Base-by-base conservation (phyloP, 2,113 vertebrate species). In the Semnopithecus entellus region DNA sequence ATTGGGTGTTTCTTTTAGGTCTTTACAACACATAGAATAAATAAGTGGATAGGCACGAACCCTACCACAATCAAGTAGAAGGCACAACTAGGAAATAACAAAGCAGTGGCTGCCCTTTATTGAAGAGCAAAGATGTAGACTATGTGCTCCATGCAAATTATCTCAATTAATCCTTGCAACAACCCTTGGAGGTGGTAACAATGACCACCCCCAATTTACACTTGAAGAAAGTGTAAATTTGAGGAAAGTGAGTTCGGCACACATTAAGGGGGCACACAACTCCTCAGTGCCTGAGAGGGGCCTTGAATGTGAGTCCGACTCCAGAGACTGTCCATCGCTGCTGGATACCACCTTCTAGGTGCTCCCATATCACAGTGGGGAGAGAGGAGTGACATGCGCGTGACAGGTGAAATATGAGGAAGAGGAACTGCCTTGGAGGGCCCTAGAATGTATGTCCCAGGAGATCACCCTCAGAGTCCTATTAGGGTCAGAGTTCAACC, bases 341-440 rank as follows among this genome's bases (percentile, higher is more conserved):
- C n/a, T 1, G 0, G 43, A 23, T 17, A 57, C 27, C 70, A 4
- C 32, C 81, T 38, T 38, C 57, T 43, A 73, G 81, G n/a, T 27
- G 45, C 6, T 38, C 22, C 13, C 11, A 3, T 6, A 20, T 6
- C 30, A 38, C 0, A 1, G 73, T 3, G 12, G 10, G 16, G 10
- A 35, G n/a, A 66, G 87, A 72, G 57, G 30, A n/a, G 32, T 18
- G 80, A 14, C 40, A 13, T 1, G 1, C 2, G 25, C 2, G 3
- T 38, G 45, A 48, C 48, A 70, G 75, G 18, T 40, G 17, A 43
- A 48, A 32, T 32, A 17, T 2, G 20, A 38, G 4, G 55, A 68
- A 50, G 22, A 81, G 27, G 10, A 38, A n/a, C 11, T 30, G 4
- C 84, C 35, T 5, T 10, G 35, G 14, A 78, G 20, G 57, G 57